These are phyloP conservation scores for Serinus canaria DNA, from an alignment of 2,113 vertebrate genomes.

Conservation along the genomic window DNA sequence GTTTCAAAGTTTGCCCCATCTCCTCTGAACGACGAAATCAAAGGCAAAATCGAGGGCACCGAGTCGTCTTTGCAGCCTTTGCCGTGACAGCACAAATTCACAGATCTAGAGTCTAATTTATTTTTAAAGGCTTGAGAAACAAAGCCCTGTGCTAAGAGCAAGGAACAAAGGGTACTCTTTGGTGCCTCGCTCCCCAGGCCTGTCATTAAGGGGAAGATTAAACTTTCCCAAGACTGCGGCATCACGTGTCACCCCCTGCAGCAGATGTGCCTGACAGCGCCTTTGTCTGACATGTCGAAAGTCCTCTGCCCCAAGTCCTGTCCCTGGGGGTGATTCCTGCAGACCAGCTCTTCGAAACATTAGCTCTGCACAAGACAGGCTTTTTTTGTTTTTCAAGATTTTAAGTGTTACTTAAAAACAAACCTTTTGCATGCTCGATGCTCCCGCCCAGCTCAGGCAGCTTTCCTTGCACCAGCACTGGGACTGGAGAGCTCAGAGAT, in stretches of 20 bases:
- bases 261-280: constrained; percentile 61
- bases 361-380: not conserved
- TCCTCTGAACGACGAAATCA: constrained; percentile 41
- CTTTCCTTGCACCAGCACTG: not conserved
- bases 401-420: not conserved
- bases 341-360: not conserved
- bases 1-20: constrained; percentile 39
- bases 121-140: constrained; percentile 64
- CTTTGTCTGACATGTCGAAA: constrained; percentile 43
- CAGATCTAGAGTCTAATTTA: constrained; percentile 54
- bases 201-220: constrained; percentile 66
- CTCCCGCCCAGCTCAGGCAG: not conserved
- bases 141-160: constrained; percentile 41
- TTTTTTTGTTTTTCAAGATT: not conserved
- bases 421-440: not conserved
- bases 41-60: constrained; percentile 52
- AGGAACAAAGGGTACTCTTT: constrained; percentile 60
- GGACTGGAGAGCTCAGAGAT: not conserved
- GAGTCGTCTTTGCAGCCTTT: constrained; percentile 25
- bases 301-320: constrained; percentile 25
- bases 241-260: constrained; percentile 55
- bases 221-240: constrained; percentile 54
- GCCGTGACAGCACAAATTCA: constrained; percentile 34
- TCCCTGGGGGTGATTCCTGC: not conserved
- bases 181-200: constrained; percentile 43